Percentiles rank a stretch among this genome's conserved stretches.
These are phyloP conservation scores for Fregetta grallaria DNA, from an alignment of 2,113 vertebrate genomes.

Conservation along the genomic window DNA sequence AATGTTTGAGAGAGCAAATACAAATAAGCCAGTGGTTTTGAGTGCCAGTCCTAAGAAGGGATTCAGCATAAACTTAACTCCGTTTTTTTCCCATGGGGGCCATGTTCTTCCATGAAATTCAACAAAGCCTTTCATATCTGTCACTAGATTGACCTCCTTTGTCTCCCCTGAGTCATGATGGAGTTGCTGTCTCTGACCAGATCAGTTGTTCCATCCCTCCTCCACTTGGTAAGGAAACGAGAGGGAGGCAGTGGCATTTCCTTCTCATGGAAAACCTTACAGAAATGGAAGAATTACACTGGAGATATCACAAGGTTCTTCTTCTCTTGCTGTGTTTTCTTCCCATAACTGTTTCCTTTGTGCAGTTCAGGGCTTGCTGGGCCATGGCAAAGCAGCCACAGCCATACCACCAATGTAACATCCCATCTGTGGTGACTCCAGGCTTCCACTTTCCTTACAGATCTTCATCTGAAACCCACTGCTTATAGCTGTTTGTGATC, in stretches of 20 bases:
- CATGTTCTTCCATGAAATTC: not conserved
- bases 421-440: not conserved
- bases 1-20: not conserved
- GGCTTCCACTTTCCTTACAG: not conserved
- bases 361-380: not conserved
- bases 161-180: not conserved
- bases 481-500: not conserved
- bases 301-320: not conserved
- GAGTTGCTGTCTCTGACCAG: not conserved
- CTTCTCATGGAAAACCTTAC: constrained; percentile 11
- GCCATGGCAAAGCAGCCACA: not conserved
- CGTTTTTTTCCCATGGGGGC: not conserved
- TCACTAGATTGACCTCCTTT: not conserved
- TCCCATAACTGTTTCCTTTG: not conserved
- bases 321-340: not conserved
- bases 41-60: not conserved
- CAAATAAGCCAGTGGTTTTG: not conserved
- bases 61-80: not conserved
- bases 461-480: not conserved
- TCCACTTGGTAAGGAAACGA: not conserved
- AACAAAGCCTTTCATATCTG: not conserved
- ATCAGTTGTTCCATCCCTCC: not conserved
- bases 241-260: not conserved
- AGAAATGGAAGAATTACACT: not conserved
- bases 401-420: not conserved